Evolutionary conservation across 2,797 vertebrate species (phyloP).

Genomic region (Protonibea diacanthus): DNA sequence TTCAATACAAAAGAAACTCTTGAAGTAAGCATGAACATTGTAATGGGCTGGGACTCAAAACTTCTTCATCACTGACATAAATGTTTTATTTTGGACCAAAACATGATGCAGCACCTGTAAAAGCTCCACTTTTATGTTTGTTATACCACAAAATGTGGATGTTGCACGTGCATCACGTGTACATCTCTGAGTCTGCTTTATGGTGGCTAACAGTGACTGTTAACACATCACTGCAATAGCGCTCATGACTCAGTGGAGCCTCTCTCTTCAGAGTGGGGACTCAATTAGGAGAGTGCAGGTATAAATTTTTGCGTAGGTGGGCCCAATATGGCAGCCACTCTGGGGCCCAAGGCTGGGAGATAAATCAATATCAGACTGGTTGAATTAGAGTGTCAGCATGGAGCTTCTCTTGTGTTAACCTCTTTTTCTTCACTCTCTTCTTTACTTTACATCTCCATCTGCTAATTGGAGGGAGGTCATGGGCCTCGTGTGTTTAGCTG

Average conservation of each 20-base stretch:
- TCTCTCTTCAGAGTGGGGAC: constrained; percentile 46
- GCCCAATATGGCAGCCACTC: constrained; percentile 71
- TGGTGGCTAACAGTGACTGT: constrained; percentile 21
- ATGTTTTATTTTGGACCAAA: neutral
- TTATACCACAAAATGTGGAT: constrained; percentile 1
- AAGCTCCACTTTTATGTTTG: neutral
- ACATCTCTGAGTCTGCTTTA: constrained; percentile 18
- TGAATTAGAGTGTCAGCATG: constrained; percentile 46
- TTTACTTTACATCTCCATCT: constrained; percentile 53
- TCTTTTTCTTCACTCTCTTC: constrained; percentile 33
- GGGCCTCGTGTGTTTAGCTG: constrained; percentile 38
- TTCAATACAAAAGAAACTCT: neutral
- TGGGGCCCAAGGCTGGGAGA: constrained; percentile 47
- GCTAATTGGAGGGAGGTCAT: constrained; percentile 72
- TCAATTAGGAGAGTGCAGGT: constrained; percentile 78
- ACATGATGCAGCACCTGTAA: neutral
- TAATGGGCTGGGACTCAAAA: neutral
- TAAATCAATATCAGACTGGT: constrained; percentile 76
- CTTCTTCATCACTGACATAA: neutral
- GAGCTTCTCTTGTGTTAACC: constrained; percentile 39
- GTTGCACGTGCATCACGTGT: constrained; percentile 1
- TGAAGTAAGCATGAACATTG: neutral
- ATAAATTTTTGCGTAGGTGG: constrained; percentile 80
- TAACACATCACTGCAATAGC: constrained; percentile 38
- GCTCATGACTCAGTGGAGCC: constrained; percentile 54